A percentile compares a stretch with the other conserved stretches of the same genome.
Evolutionary conservation across 1,140 invertebrate species (phyloP).

Genomic region (Batillaria attramentaria): DNA sequence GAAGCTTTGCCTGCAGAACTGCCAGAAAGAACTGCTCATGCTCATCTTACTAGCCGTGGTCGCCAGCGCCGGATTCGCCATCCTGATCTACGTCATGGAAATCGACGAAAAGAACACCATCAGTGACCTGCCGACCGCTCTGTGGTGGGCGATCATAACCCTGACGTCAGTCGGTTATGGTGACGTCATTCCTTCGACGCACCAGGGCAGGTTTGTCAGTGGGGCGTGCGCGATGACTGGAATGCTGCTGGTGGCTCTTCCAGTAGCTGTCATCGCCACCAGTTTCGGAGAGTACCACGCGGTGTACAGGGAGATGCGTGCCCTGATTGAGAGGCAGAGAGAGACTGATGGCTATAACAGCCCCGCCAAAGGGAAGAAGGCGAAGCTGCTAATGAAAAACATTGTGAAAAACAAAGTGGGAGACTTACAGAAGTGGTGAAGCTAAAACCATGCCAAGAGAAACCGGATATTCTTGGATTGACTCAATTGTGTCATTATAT

Average conservation of each 20-base stretch:
- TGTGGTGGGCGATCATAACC: slow-evolving; percentile 91
- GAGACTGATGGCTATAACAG: too few species aligned
- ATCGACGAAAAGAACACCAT: background rate
- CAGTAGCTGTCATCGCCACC: slow-evolving; percentile 28
- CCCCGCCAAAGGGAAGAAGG: too few species aligned
- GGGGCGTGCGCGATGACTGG: slow-evolving; percentile 30
- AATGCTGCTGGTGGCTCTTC: slow-evolving; percentile 35
- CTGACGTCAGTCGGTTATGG: slow-evolving; percentile 99
- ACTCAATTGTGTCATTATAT: too few species aligned
- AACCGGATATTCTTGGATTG: too few species aligned
- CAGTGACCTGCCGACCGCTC: slow-evolving; percentile 97
- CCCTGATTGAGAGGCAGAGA: slow-evolving; percentile 10
- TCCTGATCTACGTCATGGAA: slow-evolving; percentile 12
- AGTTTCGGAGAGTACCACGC: slow-evolving; percentile 28
- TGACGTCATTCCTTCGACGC: slow-evolving; percentile 79
- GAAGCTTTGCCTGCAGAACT: slow-evolving; percentile 8
- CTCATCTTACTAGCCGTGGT: slow-evolving; percentile 6
- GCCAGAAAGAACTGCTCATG: background rate
- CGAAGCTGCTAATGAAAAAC: too few species aligned
- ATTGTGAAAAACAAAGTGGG: too few species aligned
- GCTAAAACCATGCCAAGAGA: too few species aligned
- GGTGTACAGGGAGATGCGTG: background rate
- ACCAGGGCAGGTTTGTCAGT: slow-evolving; percentile 53
- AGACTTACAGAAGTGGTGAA: too few species aligned
- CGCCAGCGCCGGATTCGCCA: slow-evolving; percentile 17